Conservation (phyloP, 2,113 vertebrate species). For the Conger conger region DNA sequence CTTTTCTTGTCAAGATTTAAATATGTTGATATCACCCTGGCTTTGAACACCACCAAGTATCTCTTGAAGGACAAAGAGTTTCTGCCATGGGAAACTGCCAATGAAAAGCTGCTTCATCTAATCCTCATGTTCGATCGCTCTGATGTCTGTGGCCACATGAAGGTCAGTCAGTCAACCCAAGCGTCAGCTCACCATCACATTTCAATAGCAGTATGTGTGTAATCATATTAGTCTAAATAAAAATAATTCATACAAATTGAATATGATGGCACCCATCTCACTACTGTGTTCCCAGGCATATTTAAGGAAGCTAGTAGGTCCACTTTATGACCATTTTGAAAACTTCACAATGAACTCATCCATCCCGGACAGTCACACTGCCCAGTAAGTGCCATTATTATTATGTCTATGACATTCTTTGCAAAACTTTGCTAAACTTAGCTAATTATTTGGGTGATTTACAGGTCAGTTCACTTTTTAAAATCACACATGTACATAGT, state of each 20-base stretch:
- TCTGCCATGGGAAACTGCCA: conserved; percentile 79
- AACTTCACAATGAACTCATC: fast-evolving
- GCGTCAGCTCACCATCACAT: background rate
- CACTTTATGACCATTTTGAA: conserved; percentile 63
- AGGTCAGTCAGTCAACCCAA: conserved; percentile 61
- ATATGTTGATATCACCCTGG: conserved; percentile 63
- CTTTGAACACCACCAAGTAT: conserved; percentile 79
- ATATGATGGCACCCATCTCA: conserved; percentile 14
- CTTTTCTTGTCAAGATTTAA: conserved; percentile 66
- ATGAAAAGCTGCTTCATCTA: conserved; percentile 77
- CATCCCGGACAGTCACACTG: conserved; percentile 53
- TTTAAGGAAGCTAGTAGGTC: conserved; percentile 65
- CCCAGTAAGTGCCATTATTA: conserved; percentile 74
- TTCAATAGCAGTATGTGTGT: background rate
- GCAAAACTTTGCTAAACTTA: background rate
- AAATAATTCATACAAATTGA: background rate
- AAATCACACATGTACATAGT: no score
- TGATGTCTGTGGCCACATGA: conserved; percentile 81
- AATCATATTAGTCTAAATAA: no score
- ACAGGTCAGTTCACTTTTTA: background rate
- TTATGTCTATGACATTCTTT: background rate
- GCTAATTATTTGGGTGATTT: background rate
- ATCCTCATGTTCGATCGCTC: conserved; percentile 88
- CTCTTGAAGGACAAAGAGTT: conserved; percentile 64
- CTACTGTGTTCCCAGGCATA: conserved; percentile 68